Evolutionary conservation across 2,888 invertebrate genomes (phyloP).

Genomic region (Reticulitermes lucifugus): DNA sequence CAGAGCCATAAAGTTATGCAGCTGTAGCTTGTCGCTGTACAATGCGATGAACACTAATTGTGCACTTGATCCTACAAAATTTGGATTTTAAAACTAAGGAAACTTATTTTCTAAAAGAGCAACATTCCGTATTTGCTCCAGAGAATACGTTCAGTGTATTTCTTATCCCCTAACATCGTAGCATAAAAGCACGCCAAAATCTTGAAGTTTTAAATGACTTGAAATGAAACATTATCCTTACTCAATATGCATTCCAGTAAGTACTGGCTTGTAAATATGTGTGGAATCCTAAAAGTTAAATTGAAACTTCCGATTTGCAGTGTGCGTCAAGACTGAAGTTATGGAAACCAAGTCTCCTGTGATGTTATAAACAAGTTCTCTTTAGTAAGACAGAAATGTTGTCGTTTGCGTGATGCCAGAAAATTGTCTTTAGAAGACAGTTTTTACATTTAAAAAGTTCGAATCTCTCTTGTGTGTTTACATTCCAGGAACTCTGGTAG

Average conservation of each 20-base stretch:
- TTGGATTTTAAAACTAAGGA: too few relatives aligned
- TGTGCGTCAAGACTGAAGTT: not conserved
- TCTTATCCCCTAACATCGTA: too few relatives aligned
- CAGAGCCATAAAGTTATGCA: too few relatives aligned
- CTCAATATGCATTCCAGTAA: not conserved
- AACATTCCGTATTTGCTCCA: too few relatives aligned
- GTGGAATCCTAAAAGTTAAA: not conserved
- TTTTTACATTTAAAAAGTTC: not conserved
- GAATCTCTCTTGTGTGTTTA: not conserved
- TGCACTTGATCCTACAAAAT: too few relatives aligned
- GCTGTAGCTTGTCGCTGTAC: too few relatives aligned
- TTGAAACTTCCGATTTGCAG: not conserved
- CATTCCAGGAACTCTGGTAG: not conserved
- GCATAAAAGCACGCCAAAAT: not conserved
- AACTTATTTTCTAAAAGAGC: too few relatives aligned
- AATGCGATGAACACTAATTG: too few relatives aligned
- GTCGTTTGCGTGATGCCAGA: not conserved
- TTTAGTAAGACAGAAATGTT: not conserved
- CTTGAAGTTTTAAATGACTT: not conserved
- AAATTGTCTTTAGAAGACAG: not conserved
- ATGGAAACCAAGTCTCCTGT: not conserved
- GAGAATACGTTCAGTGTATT: too few relatives aligned
- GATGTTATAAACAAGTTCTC: not conserved
- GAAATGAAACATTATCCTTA: not conserved
- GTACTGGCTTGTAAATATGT: not conserved